A percentile compares a stretch with the other conserved stretches of the same genome.
Evolutionary conservation across 1,140 invertebrate genomes (phyloP).

Genomic region (Leptinotarsa undecemlineata): DNA sequence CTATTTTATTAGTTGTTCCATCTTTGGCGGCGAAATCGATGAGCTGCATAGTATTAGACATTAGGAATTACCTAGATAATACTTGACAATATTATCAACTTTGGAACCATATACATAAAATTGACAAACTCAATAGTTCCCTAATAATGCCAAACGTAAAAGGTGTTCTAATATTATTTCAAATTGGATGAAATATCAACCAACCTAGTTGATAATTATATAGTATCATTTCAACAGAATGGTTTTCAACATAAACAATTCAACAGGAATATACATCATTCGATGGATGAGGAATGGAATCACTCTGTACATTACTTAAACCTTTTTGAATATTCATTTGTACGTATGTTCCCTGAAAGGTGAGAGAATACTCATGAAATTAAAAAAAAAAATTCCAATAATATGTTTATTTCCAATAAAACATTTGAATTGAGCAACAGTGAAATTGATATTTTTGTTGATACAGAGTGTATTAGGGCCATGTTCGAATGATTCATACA

Average conservation of each 20-base stretch:
- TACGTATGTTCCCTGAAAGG: too few species aligned
- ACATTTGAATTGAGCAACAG: too few species aligned
- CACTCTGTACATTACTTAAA: too few species aligned
- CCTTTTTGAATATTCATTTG: too few species aligned
- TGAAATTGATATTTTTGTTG: too few species aligned
- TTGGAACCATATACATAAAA: background rate
- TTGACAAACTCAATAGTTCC: background rate
- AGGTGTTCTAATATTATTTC: background rate
- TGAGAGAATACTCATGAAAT: too few species aligned
- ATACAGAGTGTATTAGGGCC: too few species aligned
- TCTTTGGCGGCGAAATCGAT: background rate
- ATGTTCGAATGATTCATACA: too few species aligned
- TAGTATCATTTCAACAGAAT: constrained; percentile 2
- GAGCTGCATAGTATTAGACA: background rate
- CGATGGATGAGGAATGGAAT: too few species aligned
- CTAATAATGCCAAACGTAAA: background rate
- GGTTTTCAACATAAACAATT: background rate
- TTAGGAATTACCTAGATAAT: background rate
- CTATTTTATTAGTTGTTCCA: background rate
- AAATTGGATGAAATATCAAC: background rate
- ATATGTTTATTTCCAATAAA: too few species aligned
- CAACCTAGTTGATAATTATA: background rate
- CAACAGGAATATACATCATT: background rate
- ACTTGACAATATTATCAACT: background rate
- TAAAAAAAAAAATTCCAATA: too few species aligned